Evolutionary conservation across 92 coral and sea anemone species (phyloP), one percentile per base, ranked within the genome.

Genomic region (Virgularia gustaviana): DNA sequence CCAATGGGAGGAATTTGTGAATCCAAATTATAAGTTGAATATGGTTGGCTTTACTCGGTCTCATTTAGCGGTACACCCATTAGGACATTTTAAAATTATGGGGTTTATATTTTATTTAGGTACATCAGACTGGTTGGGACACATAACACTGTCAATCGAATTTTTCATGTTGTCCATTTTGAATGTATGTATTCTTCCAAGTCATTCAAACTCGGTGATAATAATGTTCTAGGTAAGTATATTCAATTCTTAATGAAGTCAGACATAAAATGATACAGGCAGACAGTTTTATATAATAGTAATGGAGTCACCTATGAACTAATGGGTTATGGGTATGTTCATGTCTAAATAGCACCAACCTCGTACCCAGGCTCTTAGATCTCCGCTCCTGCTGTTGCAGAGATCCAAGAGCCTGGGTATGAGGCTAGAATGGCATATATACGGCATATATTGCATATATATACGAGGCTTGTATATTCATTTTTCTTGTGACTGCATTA

Each of bases 111-210:
- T n/a, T n/a, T n/a, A n/a, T 63, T 5, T 77, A 92, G 98, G 53
- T 92, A 92, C 76, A 84, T 92, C 36, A 83, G 98, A 15, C 42
- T 92, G 57, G 80, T 66, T 47, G 98, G 98, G 9, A 85, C 89
- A 4, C 90, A 89, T 71, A 90, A 90, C 73, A 89, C 96, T 0
- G 88, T 92, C 32, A 92, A 92, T 72, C 86, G 90, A 41, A 96
- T 92, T 11, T 92, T 92, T 64, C 98, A 92, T 66, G 65, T 92
- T 63, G 98, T 92, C 39, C 96, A 92, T 59, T 89, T 92, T 86
- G 98, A 92, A 63, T 92, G 98, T 70, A 76, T 77, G 29, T 89
- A 79, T 86, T 80, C 96, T 33, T 81, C 87, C 16, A 76, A 65
- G 54, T 71, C 83, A 3, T 83, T 79, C 71, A 78, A 82, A 53